These are phyloP conservation scores for Ditylenchus dipsaci DNA, from an alignment of 1,140 invertebrate genomes.

Conservation along the genomic window DNA sequence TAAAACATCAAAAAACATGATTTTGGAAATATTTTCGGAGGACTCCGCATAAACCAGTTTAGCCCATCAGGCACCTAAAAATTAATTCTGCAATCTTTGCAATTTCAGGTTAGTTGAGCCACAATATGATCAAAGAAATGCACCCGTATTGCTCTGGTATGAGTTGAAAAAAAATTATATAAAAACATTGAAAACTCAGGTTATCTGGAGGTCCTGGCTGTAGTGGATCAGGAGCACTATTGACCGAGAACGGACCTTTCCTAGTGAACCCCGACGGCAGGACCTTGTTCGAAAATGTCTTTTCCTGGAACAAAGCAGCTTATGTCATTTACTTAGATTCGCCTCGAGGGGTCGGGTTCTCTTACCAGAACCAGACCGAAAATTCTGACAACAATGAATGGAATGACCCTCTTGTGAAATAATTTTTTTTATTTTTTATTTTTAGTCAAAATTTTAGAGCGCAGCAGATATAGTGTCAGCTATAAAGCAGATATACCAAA, in stretches of 20 bases:
- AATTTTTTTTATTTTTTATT: not conserved
- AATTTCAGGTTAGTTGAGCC: constrained; percentile 36
- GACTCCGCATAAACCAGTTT: too few species aligned
- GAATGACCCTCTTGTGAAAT: constrained; percentile 27
- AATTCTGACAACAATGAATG: constrained; percentile 11
- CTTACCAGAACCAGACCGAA: not conserved
- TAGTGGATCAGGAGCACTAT: constrained; percentile 61
- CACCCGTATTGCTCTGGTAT: constrained; percentile 37
- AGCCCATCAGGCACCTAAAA: too few species aligned
- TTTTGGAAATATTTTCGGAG: too few species aligned
- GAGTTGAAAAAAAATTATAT: not conserved
- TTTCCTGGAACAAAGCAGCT: constrained; percentile 51
- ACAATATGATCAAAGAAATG: constrained; percentile 22
- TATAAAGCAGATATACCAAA: constrained; percentile 61
- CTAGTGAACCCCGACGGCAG: constrained; percentile 56
- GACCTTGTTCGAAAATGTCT: constrained; percentile 54
- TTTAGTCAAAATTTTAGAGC: constrained; percentile 26
- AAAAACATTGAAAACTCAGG: not conserved
- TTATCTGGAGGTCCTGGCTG: constrained; percentile 63
- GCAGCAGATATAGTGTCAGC: constrained; percentile 61
- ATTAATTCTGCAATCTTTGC: too few species aligned
- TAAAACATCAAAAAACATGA: too few species aligned
- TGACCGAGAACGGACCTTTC: constrained; percentile 64
- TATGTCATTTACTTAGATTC: constrained; percentile 46
- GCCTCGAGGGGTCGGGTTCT: constrained; percentile 38